Evolutionary conservation across 2,113 vertebrate species (phyloP), one percentile per base, ranked within the genome.

Genomic region (Apodemus speciosus): DNA sequence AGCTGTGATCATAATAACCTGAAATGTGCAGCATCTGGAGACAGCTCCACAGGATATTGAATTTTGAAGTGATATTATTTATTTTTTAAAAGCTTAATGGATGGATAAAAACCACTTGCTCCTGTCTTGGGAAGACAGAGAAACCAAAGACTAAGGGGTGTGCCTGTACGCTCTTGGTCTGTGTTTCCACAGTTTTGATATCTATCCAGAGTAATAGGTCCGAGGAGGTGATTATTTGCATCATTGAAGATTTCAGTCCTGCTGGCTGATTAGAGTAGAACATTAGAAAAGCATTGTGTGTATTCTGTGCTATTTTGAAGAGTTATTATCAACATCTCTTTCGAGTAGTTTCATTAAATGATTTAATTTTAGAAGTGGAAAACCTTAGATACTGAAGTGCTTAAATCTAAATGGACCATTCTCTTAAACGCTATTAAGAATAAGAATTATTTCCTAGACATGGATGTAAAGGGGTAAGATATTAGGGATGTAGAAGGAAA

Each of bases 191-290:
- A 73, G 68, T 51, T 94, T 91, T 96, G 62, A 90, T 93, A 93
- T 96, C 64, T 88, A 10, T 83, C 66, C 60, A 88, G 72, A 66
- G 30, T 93, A 95, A 90, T 88, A 76, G 76, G 66, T 90, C 75
- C 25, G 0, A 93, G 32, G 68, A 35, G 20, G 85, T 53, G 90
- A 83, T 27, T 81, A 83, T 94, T 88, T 92, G 60, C 40, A 73
- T 95, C 90, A 88, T 94, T 95, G 88, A 94, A 95, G 90, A 51
- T 94, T 95, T 73, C 43, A 73, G 46, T 88, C 18, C 77, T 85
- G 40, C 58, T 88, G n/a, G 53, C 66, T 95, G 46, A 66, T 95
- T 81, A 91, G 35, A 88, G 27, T 56, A 86, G 46, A 88, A 86
- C 27, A 62, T 49, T 91, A 53, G 53, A 93, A 93, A 76, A 25